These are phyloP conservation scores for Philonicus albiceps DNA, from an alignment of 2,888 invertebrate genomes.

Conservation along the genomic window DNA sequence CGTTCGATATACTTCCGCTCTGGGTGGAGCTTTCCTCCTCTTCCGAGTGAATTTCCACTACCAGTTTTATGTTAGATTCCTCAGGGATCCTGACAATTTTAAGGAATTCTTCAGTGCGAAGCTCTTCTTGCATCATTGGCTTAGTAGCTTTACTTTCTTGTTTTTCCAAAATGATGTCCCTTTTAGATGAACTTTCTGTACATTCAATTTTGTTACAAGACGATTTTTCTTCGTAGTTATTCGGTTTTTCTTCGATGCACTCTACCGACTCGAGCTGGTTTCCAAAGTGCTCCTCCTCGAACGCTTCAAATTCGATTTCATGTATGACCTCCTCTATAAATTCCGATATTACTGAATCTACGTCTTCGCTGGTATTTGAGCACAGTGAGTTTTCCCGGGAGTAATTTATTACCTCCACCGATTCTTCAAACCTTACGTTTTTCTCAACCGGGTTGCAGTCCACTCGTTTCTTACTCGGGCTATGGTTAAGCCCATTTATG, in stretches of 20 bases:
- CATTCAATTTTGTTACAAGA: background rate
- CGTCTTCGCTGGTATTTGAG: conserved; percentile 59
- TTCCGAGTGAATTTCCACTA: conserved; percentile 39
- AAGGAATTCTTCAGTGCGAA: conserved; percentile 21
- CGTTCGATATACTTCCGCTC: conserved; percentile 50
- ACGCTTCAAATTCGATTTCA: conserved; percentile 56
- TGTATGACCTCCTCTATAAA: conserved; percentile 58
- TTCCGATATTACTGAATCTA: conserved; percentile 60
- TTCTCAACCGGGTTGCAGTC: background rate
- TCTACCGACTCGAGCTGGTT: background rate
- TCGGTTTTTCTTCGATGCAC: background rate
- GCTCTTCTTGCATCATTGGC: background rate
- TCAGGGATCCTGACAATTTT: conserved; percentile 36
- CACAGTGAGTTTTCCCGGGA: conserved; percentile 55
- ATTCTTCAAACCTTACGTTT: conserved; percentile 56
- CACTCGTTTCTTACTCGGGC: background rate
- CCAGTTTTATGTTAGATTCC: conserved; percentile 6
- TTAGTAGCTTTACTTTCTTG: background rate
- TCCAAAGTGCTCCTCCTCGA: conserved; percentile 46
- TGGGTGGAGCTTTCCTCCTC: conserved; percentile 49
- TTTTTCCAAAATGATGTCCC: background rate
- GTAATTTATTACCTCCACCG: conserved; percentile 51
- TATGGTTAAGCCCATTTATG: background rate
- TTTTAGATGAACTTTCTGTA: background rate
- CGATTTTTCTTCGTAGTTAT: background rate